Percentiles rank a stretch among this genome's conserved stretches.
phyloP scores from a whole-genome alignment of 2,888 invertebrate genomes.

The Harpagoxenus sublaevis region DNA sequence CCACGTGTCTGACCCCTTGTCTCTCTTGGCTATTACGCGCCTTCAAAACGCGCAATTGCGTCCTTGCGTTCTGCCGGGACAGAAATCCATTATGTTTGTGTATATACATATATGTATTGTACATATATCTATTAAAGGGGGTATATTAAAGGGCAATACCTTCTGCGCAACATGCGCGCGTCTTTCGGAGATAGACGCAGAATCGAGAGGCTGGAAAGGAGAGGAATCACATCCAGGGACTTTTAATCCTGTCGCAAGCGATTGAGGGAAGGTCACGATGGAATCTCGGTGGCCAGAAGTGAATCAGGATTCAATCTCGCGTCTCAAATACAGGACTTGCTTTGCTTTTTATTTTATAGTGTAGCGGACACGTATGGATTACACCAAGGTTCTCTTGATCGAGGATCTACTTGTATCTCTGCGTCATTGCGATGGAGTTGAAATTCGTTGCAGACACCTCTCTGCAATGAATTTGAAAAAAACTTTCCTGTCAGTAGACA shows the following conservation, averaged over 20 bases:
- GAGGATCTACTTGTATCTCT: too few species aligned
- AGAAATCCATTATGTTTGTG: neutral
- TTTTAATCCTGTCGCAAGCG: neutral
- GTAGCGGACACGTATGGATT: neutral
- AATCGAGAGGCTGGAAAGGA: neutral
- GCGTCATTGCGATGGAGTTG: too few species aligned
- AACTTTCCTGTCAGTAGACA: too few species aligned
- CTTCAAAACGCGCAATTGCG: constrained; percentile 14
- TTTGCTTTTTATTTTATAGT: neutral
- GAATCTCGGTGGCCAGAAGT: neutral
- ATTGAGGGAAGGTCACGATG: neutral
- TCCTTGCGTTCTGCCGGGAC: neutral
- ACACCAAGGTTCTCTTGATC: neutral
- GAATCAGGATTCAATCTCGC: neutral
- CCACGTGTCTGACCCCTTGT: neutral
- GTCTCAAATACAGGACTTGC: neutral
- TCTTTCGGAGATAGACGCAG: neutral
- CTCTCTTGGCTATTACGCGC: neutral
- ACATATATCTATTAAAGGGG: neutral
- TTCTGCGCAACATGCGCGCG: constrained; percentile 31
- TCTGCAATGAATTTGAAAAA: too few species aligned
- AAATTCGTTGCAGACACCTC: too few species aligned
- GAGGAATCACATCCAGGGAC: neutral
- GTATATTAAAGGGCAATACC: constrained; percentile 7
- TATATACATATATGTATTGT: neutral